Evolutionary conservation across 1,140 invertebrate species (phyloP).

Genomic region (Halictus rubicundus): DNA sequence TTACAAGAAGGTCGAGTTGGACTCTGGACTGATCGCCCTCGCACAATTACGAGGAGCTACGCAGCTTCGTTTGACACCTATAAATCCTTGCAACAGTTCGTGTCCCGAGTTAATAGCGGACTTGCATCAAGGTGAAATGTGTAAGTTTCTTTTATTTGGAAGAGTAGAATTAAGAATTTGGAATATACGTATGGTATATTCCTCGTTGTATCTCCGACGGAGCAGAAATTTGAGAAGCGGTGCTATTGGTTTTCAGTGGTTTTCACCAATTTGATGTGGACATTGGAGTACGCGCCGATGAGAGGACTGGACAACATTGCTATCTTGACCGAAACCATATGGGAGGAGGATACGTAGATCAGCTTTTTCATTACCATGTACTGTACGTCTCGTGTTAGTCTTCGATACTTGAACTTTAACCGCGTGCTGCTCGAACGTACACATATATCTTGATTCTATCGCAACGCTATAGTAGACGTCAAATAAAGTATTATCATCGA

Average conservation of each 20-base stretch:
- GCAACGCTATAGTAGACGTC: slow-evolving; percentile 16
- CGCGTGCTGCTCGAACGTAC: slow-evolving; percentile 18
- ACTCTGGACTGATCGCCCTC: slow-evolving; percentile 86
- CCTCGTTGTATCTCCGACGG: background rate
- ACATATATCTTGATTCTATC: slow-evolving; percentile 6
- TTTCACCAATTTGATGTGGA: slow-evolving; percentile 88
- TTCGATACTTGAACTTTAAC: slow-evolving; percentile 28
- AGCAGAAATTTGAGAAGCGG: background rate
- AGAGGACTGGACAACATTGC: slow-evolving; percentile 86
- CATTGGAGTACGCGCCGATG: slow-evolving; percentile 87
- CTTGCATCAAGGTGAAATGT: slow-evolving; percentile 85
- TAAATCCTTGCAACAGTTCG: slow-evolving; percentile 85
- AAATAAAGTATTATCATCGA: slow-evolving; percentile 48
- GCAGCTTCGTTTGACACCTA: slow-evolving; percentile 84
- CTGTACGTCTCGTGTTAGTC: slow-evolving; percentile 23
- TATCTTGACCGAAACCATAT: slow-evolving; percentile 88
- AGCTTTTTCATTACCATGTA: background rate
- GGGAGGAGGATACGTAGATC: slow-evolving; percentile 80
- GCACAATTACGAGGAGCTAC: slow-evolving; percentile 87
- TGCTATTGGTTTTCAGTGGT: slow-evolving; percentile 80
- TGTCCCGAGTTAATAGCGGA: slow-evolving; percentile 85
- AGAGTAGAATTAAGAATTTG: background rate
- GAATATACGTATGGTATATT: no score
- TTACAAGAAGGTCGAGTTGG: slow-evolving; percentile 87
- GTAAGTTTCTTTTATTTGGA: slow-evolving; percentile 79